phyloP scores from a whole-genome alignment of 2,888 invertebrate species.

The Drosophila lacicola region DNA sequence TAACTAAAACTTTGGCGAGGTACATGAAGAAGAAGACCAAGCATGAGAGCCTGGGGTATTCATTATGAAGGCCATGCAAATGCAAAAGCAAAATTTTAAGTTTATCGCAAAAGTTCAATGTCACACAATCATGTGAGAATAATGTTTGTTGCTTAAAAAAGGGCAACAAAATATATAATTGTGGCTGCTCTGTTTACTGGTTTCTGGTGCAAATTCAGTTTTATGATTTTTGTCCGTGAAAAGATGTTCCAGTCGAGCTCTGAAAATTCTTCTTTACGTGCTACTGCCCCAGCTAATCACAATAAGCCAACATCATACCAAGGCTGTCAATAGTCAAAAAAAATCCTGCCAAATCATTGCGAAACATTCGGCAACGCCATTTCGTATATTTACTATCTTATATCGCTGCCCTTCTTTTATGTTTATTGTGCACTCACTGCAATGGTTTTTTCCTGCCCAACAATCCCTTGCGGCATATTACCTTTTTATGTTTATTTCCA shows the following conservation, averaged over 20 bases:
- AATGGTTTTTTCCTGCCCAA: constrained; percentile 39
- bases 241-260: constrained; percentile 22
- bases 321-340: constrained; percentile 1
- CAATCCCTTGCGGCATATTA: constrained; percentile 73
- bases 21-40: neutral
- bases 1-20: constrained; percentile 23
- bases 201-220: constrained; percentile 62
- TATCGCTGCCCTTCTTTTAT: constrained; percentile 32
- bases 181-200: constrained; percentile 27
- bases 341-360: constrained; percentile 71
- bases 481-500: constrained; percentile 76
- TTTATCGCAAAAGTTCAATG: constrained; percentile 65
- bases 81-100: constrained; percentile 54
- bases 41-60: constrained; percentile 6
- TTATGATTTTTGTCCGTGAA: constrained; percentile 52
- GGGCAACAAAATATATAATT: neutral
- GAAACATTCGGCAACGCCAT: constrained; percentile 42
- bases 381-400: constrained; percentile 15
- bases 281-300: constrained; percentile 60
- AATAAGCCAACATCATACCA: constrained; percentile 37
- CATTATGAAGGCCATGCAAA: constrained; percentile 31
- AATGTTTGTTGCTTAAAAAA: constrained; percentile 9
- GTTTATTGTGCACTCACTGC: constrained; percentile 68
- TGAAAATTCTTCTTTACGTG: constrained; percentile 3
- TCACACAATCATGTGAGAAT: constrained; percentile 48